These are phyloP conservation scores for Heterotilapia buettikoferi DNA, from an alignment of 2,113 vertebrate species.

Conservation along the genomic window DNA sequence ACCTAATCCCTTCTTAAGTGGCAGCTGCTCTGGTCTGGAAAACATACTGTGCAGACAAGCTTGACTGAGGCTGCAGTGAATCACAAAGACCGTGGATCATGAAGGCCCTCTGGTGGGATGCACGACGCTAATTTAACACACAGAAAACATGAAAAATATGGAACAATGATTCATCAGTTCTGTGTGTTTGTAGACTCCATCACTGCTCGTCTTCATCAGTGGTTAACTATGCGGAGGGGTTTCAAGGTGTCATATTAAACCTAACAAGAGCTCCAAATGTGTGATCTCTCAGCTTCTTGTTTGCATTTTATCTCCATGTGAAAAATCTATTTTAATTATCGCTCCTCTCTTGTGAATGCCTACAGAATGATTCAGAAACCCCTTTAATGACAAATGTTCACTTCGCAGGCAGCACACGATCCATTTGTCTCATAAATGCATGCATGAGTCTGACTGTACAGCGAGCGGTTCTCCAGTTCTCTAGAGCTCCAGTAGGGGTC, in stretches of 20 bases:
- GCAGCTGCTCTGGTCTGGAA: conserved; percentile 29
- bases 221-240: neutral
- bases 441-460: neutral
- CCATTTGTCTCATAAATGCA: neutral
- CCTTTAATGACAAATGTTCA: neutral
- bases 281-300: neutral
- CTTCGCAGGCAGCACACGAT: neutral
- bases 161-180: neutral
- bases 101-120: neutral
- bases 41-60: conserved; percentile 13
- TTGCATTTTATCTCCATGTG: neutral
- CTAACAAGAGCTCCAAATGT: neutral
- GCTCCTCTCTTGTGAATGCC: neutral
- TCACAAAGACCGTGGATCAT: neutral
- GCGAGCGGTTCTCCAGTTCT: neutral
- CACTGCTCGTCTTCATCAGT: neutral
- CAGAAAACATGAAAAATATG: neutral
- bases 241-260: neutral
- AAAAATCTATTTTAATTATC: neutral
- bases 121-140: neutral
- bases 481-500: conserved; percentile 49
- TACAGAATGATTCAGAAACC: neutral
- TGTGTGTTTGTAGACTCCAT: neutral
- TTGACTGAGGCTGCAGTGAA: neutral
- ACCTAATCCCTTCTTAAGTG: conserved; percentile 25